Evolutionary conservation across 1,140 invertebrate species (phyloP), one percentile per base, ranked within the genome.

Genomic region (Nomia melanderi): DNA sequence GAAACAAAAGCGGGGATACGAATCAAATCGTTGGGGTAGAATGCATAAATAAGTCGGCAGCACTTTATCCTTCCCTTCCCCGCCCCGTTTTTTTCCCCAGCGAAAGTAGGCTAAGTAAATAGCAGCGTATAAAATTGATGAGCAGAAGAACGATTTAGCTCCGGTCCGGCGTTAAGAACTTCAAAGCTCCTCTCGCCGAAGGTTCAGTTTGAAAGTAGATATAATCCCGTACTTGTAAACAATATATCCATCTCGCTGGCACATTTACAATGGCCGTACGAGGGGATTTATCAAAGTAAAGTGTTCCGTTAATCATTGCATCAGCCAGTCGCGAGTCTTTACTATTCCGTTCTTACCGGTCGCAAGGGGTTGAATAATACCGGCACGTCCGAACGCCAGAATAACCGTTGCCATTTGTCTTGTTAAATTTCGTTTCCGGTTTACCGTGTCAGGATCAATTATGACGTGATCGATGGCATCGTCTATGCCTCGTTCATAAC

Each of bases 101-200:
- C 11, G 20, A 74, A 74, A 74, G 60, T 65, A 65, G 71, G 62
- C 8, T 74, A 74, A 65, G 50, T 41, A 74, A 74, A 53, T 74
- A 74, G 36, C 36, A 0, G 69, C 6, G 47, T 44, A 31, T 31
- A 23, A 74, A 74, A 62, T 72, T 44, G 57, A 50, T n/a, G 69
- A 65, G 25, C 50, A 65, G 59, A 31, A 25, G 14, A 54, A 73
- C 70, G 59, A 73, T 65, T 41, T 29, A 31, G 20, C 39, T 29
- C 2, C 14, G 31, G 7, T 23, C 17, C 2, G 31, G 20, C 41
- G 63, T 25, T 44, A 50, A 65, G 36, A 39, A 47, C 41, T 65
- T 20, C 47, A 25, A 29, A 27, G n/a, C n/a, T n/a, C 31, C 25
- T 29, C 29, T 8, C 31, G 1, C 14, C 14, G 4, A 27, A 11